Conservation (phyloP, 2,113 vertebrate genomes). For the Turdus rufiventris region DNA sequence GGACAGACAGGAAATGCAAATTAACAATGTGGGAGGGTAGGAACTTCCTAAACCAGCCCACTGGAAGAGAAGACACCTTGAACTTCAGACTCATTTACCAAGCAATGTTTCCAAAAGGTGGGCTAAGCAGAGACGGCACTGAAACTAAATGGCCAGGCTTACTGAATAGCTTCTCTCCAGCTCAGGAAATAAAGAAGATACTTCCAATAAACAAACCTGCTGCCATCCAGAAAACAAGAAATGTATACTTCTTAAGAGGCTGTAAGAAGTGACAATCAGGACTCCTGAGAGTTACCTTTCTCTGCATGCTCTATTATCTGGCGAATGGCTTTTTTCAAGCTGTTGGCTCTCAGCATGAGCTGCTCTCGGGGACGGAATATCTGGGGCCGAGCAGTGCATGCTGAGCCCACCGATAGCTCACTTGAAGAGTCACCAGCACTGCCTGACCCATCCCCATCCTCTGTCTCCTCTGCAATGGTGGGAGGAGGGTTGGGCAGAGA, state of each 20-base stretch:
- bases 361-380: constrained; percentile 93
- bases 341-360: constrained; percentile 96
- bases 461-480: constrained; percentile 89
- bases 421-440: constrained; percentile 41
- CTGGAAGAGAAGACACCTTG: neutral
- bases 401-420: constrained; percentile 41
- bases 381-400: constrained; percentile 76
- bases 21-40: neutral
- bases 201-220: neutral
- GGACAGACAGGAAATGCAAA: constrained; percentile 19
- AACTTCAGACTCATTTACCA: neutral
- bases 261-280: neutral
- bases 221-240: neutral
- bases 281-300: constrained; percentile 76
- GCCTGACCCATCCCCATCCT: constrained; percentile 77
- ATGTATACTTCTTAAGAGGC: neutral
- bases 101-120: neutral
- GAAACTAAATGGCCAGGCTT: neutral
- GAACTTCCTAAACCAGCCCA: neutral
- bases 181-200: neutral
- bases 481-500: constrained; percentile 82
- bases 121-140: neutral
- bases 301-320: constrained; percentile 98
- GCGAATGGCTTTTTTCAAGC: constrained; percentile 95
- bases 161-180: neutral